Conservation (phyloP, 2,888 invertebrate genomes). For the Synanthedon tipuliformis region DNA sequence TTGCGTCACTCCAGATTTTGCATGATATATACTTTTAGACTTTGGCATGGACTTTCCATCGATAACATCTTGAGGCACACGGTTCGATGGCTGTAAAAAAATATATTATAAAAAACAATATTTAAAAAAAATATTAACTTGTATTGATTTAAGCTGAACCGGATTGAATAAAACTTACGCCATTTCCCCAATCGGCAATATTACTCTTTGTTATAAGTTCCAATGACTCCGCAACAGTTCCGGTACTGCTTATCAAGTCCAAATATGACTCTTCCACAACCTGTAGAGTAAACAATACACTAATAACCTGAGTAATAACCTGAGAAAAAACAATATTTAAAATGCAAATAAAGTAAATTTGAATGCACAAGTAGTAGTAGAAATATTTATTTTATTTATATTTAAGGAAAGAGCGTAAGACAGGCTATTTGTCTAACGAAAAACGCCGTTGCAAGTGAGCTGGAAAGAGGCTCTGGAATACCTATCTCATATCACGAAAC, state of each 20-base stretch:
- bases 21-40: constrained; percentile 71
- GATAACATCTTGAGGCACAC: constrained; percentile 63
- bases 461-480: no score
- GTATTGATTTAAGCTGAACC: no score
- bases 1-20: constrained; percentile 44
- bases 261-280: constrained; percentile 84
- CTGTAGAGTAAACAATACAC: constrained; percentile 25
- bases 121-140: background rate
- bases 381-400: no score
- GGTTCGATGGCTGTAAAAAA: constrained; percentile 46
- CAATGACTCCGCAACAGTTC: constrained; percentile 71
- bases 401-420: no score
- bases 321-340: background rate
- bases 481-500: no score
- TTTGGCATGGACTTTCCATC: constrained; percentile 69
- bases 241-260: constrained; percentile 71
- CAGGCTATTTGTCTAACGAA: no score
- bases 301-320: no score
- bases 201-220: constrained; percentile 77
- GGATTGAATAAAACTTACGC: constrained; percentile 66
- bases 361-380: no score
- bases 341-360: no score
- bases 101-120: constrained; percentile 1
- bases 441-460: no score
- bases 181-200: constrained; percentile 86